Evolutionary conservation across 2,888 invertebrate species (phyloP), one percentile per base, ranked within the genome.

Genomic region (Spicauda simplicius): DNA sequence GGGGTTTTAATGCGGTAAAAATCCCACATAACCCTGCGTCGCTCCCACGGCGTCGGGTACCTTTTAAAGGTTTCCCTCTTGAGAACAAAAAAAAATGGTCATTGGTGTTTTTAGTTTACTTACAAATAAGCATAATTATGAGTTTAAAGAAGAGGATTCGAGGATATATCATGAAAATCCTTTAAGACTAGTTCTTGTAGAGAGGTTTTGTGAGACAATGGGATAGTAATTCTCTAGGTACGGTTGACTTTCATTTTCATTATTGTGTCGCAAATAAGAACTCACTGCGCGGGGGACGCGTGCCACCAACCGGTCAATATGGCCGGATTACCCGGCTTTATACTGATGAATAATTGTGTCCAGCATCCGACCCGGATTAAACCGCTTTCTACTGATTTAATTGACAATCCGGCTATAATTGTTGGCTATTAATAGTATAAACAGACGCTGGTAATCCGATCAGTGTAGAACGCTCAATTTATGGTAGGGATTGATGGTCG

Each of bases 261-360:
- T 83, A 85, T 82, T 84, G 84, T 82, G 83, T 79, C 76, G 77
- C 80, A 84, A 86, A 85, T 83, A 84, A 83, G 78, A 80, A 79
- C 71, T 75, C 71, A 72, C 73, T 73, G 79, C 69, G 76, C 75
- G 77, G 64, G 70, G 71, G 73, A 74, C 76, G 76, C 76, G 77
- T 73, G 79, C 76, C 52, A 67, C 67, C 55, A 70, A 69, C 85
- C 84, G 87, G 88, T 90, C 90, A 89, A 90, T 90, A 90, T 81
- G 80, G 76, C 78, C 79, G 88, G 88, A 88, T 91, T 90, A 90
- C 83, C 78, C 77, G 82, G 90, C 86, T 89, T 90, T 89, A 86
- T 88, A 80, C 82, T 79, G 90, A 90, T 91, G 91, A 91, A 91
- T 91, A 90, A 90, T 90, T 90, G 88, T 89, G 88, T 87, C 89